phyloP scores from a whole-genome alignment of 2,888 invertebrate genomes.

The Ophraella communa region DNA sequence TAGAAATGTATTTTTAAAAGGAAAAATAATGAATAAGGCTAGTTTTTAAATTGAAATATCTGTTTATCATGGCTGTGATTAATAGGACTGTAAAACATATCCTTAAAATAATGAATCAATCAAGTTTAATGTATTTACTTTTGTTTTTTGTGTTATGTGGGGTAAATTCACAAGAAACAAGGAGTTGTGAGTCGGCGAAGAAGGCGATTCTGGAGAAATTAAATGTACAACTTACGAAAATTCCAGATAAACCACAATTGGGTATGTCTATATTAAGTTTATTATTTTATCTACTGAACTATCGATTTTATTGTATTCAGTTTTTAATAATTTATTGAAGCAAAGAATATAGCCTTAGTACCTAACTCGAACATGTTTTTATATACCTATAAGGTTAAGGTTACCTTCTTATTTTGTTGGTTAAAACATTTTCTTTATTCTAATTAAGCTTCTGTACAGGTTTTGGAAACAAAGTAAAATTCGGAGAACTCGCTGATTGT shows the following conservation, averaged over 20 bases:
- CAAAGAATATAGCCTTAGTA: no score
- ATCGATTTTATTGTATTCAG: no score
- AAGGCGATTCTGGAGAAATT: conserved; percentile 61
- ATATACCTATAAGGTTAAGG: no score
- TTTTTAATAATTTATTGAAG: no score
- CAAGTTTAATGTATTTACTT: conserved; percentile 32
- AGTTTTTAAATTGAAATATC: conserved; percentile 35
- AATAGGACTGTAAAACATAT: conserved; percentile 42
- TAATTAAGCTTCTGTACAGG: no score
- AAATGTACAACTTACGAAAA: conserved; percentile 62
- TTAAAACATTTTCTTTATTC: no score
- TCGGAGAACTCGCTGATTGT: no score
- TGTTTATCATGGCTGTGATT: conserved; percentile 50
- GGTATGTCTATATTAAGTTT: conserved; percentile 59
- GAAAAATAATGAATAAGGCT: conserved; percentile 30
- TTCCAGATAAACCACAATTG: conserved; percentile 63
- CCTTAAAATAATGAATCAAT: conserved; percentile 42
- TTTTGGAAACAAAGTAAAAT: no score
- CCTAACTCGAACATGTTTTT: no score
- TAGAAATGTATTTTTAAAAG: conserved; percentile 46
- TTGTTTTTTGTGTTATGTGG: conserved; percentile 45
- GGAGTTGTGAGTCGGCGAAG: conserved; percentile 63
- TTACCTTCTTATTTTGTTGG: no score
- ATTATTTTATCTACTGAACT: no score
- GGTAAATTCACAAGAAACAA: conserved; percentile 32